These are phyloP conservation scores for Eupithecia tripunctaria DNA, from an alignment of 2,888 invertebrate species.

Conservation along the genomic window DNA sequence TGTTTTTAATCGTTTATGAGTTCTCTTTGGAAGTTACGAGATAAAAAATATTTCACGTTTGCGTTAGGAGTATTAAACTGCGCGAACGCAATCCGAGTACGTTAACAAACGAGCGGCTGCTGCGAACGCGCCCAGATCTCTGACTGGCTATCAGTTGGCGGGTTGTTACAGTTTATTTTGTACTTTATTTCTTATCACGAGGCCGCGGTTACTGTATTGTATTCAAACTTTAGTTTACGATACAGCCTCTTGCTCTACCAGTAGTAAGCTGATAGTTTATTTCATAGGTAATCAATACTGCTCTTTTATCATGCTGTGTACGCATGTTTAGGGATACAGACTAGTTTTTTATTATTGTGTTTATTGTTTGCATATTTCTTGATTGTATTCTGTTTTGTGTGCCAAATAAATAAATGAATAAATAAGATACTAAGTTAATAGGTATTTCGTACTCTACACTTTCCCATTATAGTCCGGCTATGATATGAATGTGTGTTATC, in stretches of 20 bases:
- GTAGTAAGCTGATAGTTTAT: neutral
- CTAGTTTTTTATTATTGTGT: too few species aligned
- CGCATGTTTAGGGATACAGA: too few species aligned
- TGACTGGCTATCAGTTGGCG: slow-evolving; percentile 76
- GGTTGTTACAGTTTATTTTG: slow-evolving; percentile 76
- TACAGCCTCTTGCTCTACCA: slow-evolving; percentile 1
- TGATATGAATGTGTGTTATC: neutral
- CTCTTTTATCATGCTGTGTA: too few species aligned
- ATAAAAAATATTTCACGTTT: neutral
- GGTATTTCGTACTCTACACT: neutral
- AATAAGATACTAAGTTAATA: neutral
- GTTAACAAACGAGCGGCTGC: slow-evolving; percentile 57
- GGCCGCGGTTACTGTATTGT: slow-evolving; percentile 39
- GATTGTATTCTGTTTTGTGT: too few species aligned
- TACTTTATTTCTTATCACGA: slow-evolving; percentile 79
- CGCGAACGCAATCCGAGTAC: slow-evolving; percentile 65
- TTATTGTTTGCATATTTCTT: too few species aligned
- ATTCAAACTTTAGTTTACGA: slow-evolving; percentile 8
- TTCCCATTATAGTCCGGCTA: neutral
- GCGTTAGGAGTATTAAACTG: slow-evolving; percentile 46
- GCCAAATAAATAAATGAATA: too few species aligned
- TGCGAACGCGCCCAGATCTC: slow-evolving; percentile 61
- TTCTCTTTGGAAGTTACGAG: slow-evolving; percentile 18
- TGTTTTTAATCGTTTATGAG: slow-evolving; percentile 52
- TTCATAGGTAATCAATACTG: too few species aligned